Evolutionary conservation across 2,888 invertebrate species (phyloP).

Genomic region (Spisula subtruncata): DNA sequence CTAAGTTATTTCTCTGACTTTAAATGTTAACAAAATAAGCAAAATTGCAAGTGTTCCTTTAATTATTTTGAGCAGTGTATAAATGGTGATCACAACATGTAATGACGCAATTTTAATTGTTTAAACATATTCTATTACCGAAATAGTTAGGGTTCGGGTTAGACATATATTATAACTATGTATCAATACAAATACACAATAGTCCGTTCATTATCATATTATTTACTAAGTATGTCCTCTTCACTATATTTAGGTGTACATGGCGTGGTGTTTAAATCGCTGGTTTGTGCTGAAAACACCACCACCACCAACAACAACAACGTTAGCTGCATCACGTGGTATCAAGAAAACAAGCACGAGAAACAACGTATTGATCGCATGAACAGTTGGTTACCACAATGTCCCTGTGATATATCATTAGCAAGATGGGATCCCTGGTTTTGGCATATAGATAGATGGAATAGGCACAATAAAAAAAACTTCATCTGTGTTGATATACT

Average conservation of each 20-base stretch:
- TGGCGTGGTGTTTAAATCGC: slow-evolving; percentile 32
- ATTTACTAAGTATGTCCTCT: too few species aligned
- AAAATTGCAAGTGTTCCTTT: too few species aligned
- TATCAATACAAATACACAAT: too few species aligned
- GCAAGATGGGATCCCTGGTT: slow-evolving; percentile 60
- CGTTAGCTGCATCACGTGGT: slow-evolving; percentile 47
- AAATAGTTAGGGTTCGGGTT: too few species aligned
- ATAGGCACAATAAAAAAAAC: not conserved
- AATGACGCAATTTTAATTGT: too few species aligned
- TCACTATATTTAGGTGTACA: slow-evolving; percentile 7
- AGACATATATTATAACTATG: too few species aligned
- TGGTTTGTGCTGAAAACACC: not conserved
- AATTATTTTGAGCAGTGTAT: too few species aligned
- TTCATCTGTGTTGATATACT: slow-evolving; percentile 39
- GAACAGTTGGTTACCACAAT: slow-evolving; percentile 30
- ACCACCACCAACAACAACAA: slow-evolving; percentile 1
- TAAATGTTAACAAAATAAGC: too few species aligned
- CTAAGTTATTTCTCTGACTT: too few species aligned
- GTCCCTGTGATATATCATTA: slow-evolving; percentile 56
- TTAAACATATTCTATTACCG: too few species aligned
- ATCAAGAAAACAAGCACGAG: slow-evolving; percentile 29
- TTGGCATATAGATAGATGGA: slow-evolving; percentile 27
- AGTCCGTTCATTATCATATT: not conserved
- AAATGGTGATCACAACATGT: too few species aligned
- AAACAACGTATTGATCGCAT: slow-evolving; percentile 19